Base-by-base conservation (phyloP, 1,140 invertebrate genomes). In the Drosophila lini region DNA sequence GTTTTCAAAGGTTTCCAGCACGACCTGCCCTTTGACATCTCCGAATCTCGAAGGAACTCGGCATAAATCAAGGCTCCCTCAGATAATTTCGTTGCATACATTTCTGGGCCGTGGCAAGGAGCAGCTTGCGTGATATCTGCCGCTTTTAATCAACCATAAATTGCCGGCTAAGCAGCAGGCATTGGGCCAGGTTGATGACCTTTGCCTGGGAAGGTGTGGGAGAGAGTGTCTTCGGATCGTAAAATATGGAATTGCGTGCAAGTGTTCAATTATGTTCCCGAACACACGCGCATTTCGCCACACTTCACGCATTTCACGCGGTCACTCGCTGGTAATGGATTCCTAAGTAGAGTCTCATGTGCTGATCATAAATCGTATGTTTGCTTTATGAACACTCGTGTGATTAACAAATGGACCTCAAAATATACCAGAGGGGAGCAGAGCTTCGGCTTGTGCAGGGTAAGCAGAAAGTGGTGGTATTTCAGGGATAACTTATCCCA, bases 201-300 rank as follows among this genome's bases (percentile, higher is more conserved):
- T 60, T 63, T 11, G 16, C 8, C 8, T 10, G 9, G 31, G 58
- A 13, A 36, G 34, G 58, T 13, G 25, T 4, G 25, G 19, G 65
- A 15, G 47, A 31, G 45, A 65, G 59, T 68, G 69, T 84, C 77
- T 80, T 84, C 50, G 59, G 64, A 77, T 83, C 81, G 81, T 80
- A 84, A 84, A 84, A 84, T 78, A 84, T 85, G 81, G 62, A 85
- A 85, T 84, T 74, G 81, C 81, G 81, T 84, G 81, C 81, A 84
- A 84, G 81, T 84, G 81, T 85, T 61, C 79, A 85, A 85, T 84
- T 84, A 84, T 84, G 74, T 59, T 64, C 16, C 3, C 3, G 19
- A 68, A 76, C 13, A 63, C 41, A 52, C 19, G 34, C 36, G 52
- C 64, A 71, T 78, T 84, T 84, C 67, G 81, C 67, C 62, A 84